Evolutionary conservation across 2,797 vertebrate genomes (phyloP).

Genomic region (Oreochromis grahami): DNA sequence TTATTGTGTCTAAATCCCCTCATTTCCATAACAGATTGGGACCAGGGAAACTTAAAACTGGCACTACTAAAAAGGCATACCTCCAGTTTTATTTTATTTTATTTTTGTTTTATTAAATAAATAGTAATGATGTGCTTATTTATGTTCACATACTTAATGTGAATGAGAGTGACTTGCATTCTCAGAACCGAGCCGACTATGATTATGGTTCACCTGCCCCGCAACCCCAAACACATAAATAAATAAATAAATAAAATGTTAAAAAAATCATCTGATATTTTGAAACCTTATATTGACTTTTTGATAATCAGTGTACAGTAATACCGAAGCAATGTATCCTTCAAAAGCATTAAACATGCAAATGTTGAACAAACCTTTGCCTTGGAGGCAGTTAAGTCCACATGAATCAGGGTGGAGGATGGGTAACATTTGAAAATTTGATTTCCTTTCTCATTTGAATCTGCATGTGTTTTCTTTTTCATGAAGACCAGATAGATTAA

Average conservation of each 20-base stretch:
- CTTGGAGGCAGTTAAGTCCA: slow-evolving; percentile 28
- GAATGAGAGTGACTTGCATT: background rate
- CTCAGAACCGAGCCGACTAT: background rate
- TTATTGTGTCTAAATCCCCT: slow-evolving; percentile 61
- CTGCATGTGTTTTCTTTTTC: background rate
- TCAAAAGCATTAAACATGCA: slow-evolving; percentile 42
- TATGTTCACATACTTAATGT: background rate
- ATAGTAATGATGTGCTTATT: background rate
- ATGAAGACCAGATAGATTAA: background rate
- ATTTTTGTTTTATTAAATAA: background rate
- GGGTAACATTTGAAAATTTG: slow-evolving; percentile 40
- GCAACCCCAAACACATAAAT: background rate
- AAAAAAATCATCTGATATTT: background rate
- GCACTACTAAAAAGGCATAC: slow-evolving; percentile 15
- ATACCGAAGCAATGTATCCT: background rate
- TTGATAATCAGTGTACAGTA: background rate
- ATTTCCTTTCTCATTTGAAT: slow-evolving; percentile 47
- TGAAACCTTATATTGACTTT: background rate
- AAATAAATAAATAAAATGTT: background rate
- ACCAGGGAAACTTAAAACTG: slow-evolving; percentile 18
- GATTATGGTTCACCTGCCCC: background rate
- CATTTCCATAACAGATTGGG: slow-evolving; percentile 66
- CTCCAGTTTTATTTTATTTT: slow-evolving; percentile 23
- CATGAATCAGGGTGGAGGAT: slow-evolving; percentile 27
- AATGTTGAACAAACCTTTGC: slow-evolving; percentile 51